Percentiles rank a stretch among this genome's conserved stretches.
Conservation (phyloP, 2,888 invertebrate genomes). For the Amphipyra berbera region DNA sequence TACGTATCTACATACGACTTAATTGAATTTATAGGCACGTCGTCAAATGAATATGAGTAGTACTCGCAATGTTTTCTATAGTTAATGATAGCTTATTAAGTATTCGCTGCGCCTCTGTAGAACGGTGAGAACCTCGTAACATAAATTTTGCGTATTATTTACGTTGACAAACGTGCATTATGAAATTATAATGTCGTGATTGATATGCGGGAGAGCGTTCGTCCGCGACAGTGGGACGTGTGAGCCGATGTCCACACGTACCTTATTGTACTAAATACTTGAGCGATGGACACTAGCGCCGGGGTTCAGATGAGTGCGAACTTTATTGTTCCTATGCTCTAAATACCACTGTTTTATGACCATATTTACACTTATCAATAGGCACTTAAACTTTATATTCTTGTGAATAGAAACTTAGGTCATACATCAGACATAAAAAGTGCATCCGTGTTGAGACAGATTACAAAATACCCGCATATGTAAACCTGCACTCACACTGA, state of each 20-base stretch:
- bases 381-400: slow-evolving; percentile 18
- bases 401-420: slow-evolving; percentile 39
- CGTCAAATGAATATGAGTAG: slow-evolving; percentile 86
- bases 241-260: slow-evolving; percentile 63
- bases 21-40: slow-evolving; percentile 89
- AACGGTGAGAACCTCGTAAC: slow-evolving; percentile 89
- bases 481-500: slow-evolving; percentile 44
- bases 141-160: slow-evolving; percentile 90
- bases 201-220: slow-evolving; percentile 78
- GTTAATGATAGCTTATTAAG: slow-evolving; percentile 79
- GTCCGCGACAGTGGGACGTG: slow-evolving; percentile 76
- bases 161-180: slow-evolving; percentile 87
- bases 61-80: slow-evolving; percentile 70
- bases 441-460: slow-evolving; percentile 44
- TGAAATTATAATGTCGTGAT: slow-evolving; percentile 87
- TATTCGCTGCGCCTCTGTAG: slow-evolving; percentile 81
- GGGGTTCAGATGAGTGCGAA: slow-evolving; percentile 47
- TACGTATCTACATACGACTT: slow-evolving; percentile 72
- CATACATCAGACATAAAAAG: slow-evolving; percentile 43
- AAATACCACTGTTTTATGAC: slow-evolving; percentile 46
- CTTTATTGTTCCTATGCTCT: slow-evolving; percentile 42
- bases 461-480: slow-evolving; percentile 59
- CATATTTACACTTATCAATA: slow-evolving; percentile 45
- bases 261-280: slow-evolving; percentile 64
- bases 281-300: slow-evolving; percentile 55